phyloP scores from a whole-genome alignment of 2,797 vertebrate genomes.

The Dryobates pubescens region DNA sequence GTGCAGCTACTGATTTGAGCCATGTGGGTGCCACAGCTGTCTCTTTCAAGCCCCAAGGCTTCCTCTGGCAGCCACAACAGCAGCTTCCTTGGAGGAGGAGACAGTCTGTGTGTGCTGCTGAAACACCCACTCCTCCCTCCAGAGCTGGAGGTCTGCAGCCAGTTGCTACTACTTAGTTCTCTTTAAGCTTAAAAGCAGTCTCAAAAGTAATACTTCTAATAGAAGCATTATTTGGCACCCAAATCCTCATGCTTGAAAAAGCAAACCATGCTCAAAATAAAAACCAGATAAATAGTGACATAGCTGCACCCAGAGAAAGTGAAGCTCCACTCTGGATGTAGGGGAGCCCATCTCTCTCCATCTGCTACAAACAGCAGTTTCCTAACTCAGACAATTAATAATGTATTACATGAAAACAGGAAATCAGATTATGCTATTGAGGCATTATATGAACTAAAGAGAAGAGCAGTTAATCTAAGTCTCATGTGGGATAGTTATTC shows the following conservation, averaged over 20 bases:
- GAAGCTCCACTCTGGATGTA: not conserved
- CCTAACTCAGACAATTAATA: slow-evolving; percentile 7
- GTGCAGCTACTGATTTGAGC: not conserved
- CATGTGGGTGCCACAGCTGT: slow-evolving; percentile 8
- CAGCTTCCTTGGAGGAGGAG: not conserved
- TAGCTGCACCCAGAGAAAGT: not conserved
- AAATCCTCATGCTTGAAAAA: not conserved
- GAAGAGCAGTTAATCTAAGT: slow-evolving; percentile 28
- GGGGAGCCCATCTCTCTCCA: not conserved
- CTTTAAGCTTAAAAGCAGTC: not conserved
- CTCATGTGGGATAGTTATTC: slow-evolving; percentile 7
- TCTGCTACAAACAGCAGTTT: not conserved
- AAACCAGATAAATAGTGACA: not conserved
- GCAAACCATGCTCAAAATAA: not conserved
- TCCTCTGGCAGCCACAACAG: slow-evolving; percentile 1
- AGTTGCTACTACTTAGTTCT: not conserved
- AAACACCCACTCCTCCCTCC: not conserved
- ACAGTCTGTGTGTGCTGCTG: not conserved
- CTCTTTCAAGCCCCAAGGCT: not conserved
- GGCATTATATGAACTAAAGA: slow-evolving; percentile 39
- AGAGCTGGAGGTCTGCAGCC: not conserved
- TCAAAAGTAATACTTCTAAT: not conserved
- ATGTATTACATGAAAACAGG: slow-evolving; percentile 27
- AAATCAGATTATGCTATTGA: slow-evolving; percentile 45
- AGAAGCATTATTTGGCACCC: not conserved